phyloP scores from a whole-genome alignment of 2,113 vertebrate genomes.

The Uria lomvia region DNA sequence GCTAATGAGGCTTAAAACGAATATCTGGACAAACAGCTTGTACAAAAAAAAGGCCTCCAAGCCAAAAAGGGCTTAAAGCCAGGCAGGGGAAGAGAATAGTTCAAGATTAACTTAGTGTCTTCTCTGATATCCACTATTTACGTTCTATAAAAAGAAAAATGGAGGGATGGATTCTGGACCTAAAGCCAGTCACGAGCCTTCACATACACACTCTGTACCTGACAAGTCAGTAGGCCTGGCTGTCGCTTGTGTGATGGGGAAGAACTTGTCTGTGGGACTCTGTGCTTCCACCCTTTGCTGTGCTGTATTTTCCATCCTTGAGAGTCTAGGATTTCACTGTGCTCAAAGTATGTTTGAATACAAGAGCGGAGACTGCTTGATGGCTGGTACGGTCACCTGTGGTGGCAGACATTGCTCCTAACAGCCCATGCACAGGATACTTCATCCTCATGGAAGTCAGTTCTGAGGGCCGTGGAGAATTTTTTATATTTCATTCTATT shows the following conservation, averaged over 20 bases:
- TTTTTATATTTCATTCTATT: neutral
- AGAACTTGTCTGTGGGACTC: neutral
- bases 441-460: neutral
- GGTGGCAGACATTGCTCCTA: neutral
- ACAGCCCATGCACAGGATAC: neutral
- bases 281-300: neutral
- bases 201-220: neutral
- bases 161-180: neutral
- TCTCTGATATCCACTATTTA: neutral
- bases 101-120: neutral
- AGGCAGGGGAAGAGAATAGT: neutral
- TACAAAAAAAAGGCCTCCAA: neutral
- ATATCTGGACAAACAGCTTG: neutral
- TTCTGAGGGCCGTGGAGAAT: neutral
- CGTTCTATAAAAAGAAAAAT: neutral
- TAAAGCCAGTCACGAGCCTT: neutral
- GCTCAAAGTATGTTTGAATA: neutral
- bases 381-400: neutral
- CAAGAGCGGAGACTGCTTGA: rapidly evolving
- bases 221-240: neutral
- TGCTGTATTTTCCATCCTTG: neutral
- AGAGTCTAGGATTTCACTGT: neutral
- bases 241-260: neutral
- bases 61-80: neutral
- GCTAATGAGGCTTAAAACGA: conserved; percentile 21